Evolutionary conservation across 2,797 vertebrate species (phyloP), one percentile per base, ranked within the genome.

Genomic region (Myotis vivesi): DNA sequence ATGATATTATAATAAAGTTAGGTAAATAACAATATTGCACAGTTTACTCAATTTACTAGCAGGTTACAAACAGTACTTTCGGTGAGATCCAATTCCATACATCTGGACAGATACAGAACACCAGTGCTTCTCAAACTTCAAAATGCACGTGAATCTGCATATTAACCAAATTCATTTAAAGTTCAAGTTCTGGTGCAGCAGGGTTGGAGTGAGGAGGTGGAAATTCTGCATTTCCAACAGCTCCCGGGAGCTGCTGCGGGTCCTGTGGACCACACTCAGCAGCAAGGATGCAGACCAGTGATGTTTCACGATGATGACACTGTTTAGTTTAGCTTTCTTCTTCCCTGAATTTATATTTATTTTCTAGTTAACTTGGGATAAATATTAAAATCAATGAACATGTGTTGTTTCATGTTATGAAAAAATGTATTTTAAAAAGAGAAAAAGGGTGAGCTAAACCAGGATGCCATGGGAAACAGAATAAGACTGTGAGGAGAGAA

Each of bases 361-460:
- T 55, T 82, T 77, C 44, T 83, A 91, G 84, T 68, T 87, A 81
- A 87, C 15, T 28, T 91, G n/a, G 66, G 36, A 25, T 68, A 53
- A 81, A 71, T 82, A 90, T 81, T 36, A 72, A 80, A 94, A 62
- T 51, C 46, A 82, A 81, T 12, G 41, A n/a, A 20, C 23, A 73
- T 57, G 36, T 23, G 51, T 57, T 41, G 4, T 66, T 89, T 87
- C 86, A 41, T 68, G 41, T 36, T 46, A 69, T 33, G 7, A 36
- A 80, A 94, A 77, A 51, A 57, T 9, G 59, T 80, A 87, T 41
- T 87, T 84, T 84, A 72, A 59, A 93, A 94, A 96, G 13, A 91
- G 55, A 49, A 76, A 75, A 73, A 28, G n/a, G 17, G 64, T 53
- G 20, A 90, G 89, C 62, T n/a, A 57, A 64, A 41, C 44, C 2